These are phyloP conservation scores for Anolis apletophallus DNA, from an alignment of 2,797 vertebrate species.

Conservation along the genomic window DNA sequence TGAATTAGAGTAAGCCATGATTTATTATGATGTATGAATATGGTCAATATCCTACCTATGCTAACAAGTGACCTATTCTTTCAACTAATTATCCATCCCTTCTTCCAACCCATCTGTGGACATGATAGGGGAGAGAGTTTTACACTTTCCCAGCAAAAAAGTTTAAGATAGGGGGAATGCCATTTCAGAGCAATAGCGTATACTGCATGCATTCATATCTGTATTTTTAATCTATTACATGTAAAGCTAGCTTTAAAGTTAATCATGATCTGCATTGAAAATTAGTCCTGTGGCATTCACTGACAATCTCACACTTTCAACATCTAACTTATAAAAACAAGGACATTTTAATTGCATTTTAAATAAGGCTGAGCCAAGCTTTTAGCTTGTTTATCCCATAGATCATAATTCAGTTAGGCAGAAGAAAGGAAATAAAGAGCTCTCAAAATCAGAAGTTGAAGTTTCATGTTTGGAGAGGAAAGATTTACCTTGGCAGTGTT, in stretches of 20 bases:
- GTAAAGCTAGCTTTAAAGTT: not conserved
- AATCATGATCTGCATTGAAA: constrained; percentile 1
- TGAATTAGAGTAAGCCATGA: no score
- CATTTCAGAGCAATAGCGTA: no score
- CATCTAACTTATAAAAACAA: not conserved
- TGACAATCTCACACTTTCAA: not conserved
- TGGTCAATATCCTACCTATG: no score
- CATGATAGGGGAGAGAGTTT: no score
- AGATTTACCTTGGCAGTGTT: not conserved
- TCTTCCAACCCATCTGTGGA: no score
- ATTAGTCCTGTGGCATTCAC: not conserved
- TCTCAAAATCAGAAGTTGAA: not conserved
- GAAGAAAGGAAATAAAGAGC: not conserved
- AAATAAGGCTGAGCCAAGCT: not conserved
- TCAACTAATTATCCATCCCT: no score
- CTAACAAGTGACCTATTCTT: no score
- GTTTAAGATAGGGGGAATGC: no score
- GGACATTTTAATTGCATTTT: not conserved
- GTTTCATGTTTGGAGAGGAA: not conserved
- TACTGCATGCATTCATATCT: not conserved
- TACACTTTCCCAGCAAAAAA: no score
- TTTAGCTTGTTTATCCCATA: not conserved
- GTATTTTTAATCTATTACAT: not conserved
- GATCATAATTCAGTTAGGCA: not conserved
- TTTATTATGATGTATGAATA: no score